Evolutionary conservation across 1,140 invertebrate species (phyloP).

Genomic region (Orchestia grillus): DNA sequence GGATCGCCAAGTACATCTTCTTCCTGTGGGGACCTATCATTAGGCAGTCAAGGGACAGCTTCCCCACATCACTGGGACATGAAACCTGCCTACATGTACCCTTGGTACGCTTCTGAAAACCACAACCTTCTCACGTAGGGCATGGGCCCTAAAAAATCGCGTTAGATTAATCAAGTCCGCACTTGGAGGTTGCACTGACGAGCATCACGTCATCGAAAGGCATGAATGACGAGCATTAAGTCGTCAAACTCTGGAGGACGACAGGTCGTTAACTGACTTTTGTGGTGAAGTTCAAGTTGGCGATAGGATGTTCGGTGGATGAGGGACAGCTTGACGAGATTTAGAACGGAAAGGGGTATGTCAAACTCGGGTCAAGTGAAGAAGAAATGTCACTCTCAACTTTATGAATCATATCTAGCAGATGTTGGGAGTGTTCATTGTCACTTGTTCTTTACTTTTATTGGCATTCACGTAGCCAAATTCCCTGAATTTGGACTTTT

Average conservation of each 20-base stretch:
- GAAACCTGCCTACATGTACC: constrained; percentile 82
- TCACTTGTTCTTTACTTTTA: not conserved
- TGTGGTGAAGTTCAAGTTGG: not conserved
- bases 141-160: not conserved
- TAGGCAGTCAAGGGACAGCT: constrained; percentile 59
- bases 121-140: constrained; percentile 80
- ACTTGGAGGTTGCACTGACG: not conserved
- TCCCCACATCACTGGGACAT: constrained; percentile 77
- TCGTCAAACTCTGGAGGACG: too few species aligned
- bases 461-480: not conserved
- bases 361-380: not conserved
- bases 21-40: constrained; percentile 51
- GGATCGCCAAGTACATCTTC: constrained; percentile 37
- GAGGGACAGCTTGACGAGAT: not conserved
- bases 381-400: too few species aligned
- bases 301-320: not conserved
- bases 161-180: not conserved
- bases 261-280: not conserved
- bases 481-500: not conserved
- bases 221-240: not conserved
- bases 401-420: too few species aligned
- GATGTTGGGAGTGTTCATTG: too few species aligned
- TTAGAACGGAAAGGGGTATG: not conserved
- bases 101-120: constrained; percentile 80
- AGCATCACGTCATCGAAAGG: not conserved